Base-by-base conservation (phyloP, 37 sponge, comb jelly and placozoan genomes). In the Mnemiopsis leidyi region DNA sequence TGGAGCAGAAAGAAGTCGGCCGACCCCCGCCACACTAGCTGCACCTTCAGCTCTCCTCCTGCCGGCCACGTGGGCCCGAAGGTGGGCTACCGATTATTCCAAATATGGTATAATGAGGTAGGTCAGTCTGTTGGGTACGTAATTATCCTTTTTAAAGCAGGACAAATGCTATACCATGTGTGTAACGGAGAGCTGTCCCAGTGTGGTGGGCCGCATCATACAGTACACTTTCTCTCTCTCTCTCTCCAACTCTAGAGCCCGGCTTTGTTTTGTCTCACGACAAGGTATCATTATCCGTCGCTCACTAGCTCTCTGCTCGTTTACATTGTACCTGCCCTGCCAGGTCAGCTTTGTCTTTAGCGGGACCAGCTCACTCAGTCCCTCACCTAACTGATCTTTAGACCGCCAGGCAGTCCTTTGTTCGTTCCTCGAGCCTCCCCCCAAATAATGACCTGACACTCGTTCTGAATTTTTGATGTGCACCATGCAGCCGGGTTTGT, bases 131-230 rank as follows among this genome's bases (percentile, higher is more conserved):
- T 69, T 69, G 73, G 73, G 73, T 69, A 69, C 73, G 29, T 69
- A 69, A 69, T 69, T 69, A 69, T 69, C 73, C 73, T 69, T 69
- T 69, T 69, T 69, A 69, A 25, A 69, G 73, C 73, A 69, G 73
- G 73, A 69, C 73, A 69, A 69, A 69, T 69, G 73, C 73, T 69
- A 69, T 69, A 69, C 73, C 28, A 69, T 69, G 73, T 69, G 73
- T 69, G 29, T 48, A 48, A 48, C 9, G 13, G 61, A 48, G 61
- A 5, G 61, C 61, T 48, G 61, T 48, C 61, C 61, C 61, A 5
- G 9, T 18, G 61, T 48, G 61, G n/a, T 48, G 61, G 61, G 61
- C 61, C 61, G 61, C 61, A 48, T 48, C 61, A 48, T 48, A 48
- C 61, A 48, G 61, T 48, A 48, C 61, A 48, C 61, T 48, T 48